Percentiles rank a stretch among this genome's conserved stretches.
These are phyloP conservation scores for Drosophila affinis DNA, from an alignment of 2,888 invertebrate species.

Conservation along the genomic window DNA sequence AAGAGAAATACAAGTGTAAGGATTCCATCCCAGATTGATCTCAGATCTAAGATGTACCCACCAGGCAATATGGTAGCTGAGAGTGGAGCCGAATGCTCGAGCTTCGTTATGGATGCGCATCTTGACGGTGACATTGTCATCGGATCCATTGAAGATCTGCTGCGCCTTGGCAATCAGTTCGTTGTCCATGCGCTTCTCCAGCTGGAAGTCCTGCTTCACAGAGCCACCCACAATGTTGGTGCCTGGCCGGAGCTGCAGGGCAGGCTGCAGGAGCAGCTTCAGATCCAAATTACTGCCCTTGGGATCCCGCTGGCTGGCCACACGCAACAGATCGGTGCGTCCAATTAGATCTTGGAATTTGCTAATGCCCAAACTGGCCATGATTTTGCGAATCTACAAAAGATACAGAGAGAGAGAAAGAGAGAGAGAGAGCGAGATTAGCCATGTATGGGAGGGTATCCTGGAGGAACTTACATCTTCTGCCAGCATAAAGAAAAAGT, in stretches of 20 bases:
- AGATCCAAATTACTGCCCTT: conserved; percentile 95
- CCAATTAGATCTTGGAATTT: conserved; percentile 96
- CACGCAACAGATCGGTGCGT: conserved; percentile 93
- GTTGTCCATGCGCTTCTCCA: conserved; percentile 94
- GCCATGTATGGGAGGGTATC: too few species aligned
- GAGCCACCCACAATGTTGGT: conserved; percentile 96
- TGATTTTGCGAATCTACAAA: conserved; percentile 90
- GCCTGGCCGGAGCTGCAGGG: conserved; percentile 94
- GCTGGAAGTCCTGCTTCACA: conserved; percentile 91
- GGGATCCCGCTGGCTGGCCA: conserved; percentile 88
- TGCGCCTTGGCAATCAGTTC: conserved; percentile 90
- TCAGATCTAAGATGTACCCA: neutral
- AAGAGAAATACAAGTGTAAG: neutral
- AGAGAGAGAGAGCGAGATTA: neutral
- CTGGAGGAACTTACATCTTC: conserved; percentile 90
- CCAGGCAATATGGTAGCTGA: conserved; percentile 96
- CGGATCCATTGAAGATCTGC: conserved; percentile 90
- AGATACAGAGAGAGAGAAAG: neutral
- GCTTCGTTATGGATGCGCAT: conserved; percentile 95
- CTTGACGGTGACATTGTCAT: conserved; percentile 88
- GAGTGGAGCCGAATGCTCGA: conserved; percentile 95
- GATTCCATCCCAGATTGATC: neutral
- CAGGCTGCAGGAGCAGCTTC: conserved; percentile 93
- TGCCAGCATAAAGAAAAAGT: conserved; percentile 98
- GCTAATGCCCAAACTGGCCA: conserved; percentile 95